phyloP scores from a whole-genome alignment of 1,140 invertebrate species.

The Pararge aegeria region DNA sequence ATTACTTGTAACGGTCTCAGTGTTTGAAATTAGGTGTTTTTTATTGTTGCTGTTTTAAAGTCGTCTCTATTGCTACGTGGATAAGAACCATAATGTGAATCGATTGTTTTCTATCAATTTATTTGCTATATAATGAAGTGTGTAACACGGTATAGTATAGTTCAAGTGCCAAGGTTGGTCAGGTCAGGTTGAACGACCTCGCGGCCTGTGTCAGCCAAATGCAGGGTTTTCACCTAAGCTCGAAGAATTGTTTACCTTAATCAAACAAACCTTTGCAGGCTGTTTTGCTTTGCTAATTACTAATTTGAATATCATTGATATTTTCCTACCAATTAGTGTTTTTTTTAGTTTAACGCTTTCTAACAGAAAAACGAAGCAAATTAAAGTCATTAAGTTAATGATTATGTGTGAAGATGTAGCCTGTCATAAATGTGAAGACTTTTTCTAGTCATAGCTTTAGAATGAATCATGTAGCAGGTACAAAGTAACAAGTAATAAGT shows the following conservation, averaged over 20 bases:
- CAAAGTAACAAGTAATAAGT: too few species aligned
- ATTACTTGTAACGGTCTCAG: slow-evolving; percentile 42
- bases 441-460: too few species aligned
- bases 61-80: slow-evolving; percentile 13
- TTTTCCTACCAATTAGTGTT: too few species aligned
- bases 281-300: not conserved
- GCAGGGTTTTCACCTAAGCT: slow-evolving; percentile 7
- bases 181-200: slow-evolving; percentile 64
- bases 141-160: slow-evolving; percentile 43
- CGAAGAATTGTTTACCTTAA: not conserved
- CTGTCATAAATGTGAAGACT: too few species aligned
- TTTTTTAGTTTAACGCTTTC: too few species aligned
- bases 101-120: slow-evolving; percentile 18
- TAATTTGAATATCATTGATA: too few species aligned
- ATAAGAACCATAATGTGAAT: slow-evolving; percentile 19
- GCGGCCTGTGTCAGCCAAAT: slow-evolving; percentile 24
- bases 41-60: slow-evolving; percentile 16
- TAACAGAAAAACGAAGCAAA: too few species aligned
- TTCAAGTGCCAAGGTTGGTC: slow-evolving; percentile 59
- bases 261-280: not conserved
- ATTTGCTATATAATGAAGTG: slow-evolving; percentile 47
- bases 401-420: too few species aligned
- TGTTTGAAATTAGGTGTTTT: slow-evolving; percentile 39
- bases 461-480: too few species aligned
- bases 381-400: too few species aligned